Evolutionary conservation across 2,113 vertebrate genomes (phyloP), one percentile per base, ranked within the genome.

Genomic region (Oxyura jamaicensis): DNA sequence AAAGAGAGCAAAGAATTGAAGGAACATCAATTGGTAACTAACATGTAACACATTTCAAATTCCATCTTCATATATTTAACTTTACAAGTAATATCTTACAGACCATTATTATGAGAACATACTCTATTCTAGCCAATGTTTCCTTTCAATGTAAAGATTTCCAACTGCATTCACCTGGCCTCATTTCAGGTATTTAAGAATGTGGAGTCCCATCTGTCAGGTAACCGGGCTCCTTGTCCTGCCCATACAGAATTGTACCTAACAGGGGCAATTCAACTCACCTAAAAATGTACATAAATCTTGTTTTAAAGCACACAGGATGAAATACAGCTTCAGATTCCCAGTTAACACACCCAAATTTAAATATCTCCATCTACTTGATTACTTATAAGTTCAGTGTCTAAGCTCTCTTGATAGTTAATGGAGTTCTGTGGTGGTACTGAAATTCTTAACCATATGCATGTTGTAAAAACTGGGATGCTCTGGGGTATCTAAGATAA

Each of bases 51-150:
- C 71, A 63, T 85, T 85, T 92, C 69, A 81, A 29, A 82, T 83
- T 92, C 65, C 73, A 75, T 58, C 21, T 73, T 86, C 17, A 36
- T 35, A 13, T 78, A 71, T 25, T 33, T 72, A 78, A 60, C 33
- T 81, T 80, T 95, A 93, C 22, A 91, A 80, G 62, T 41, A 78
- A 46, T 75, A 79, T 41, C 44, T 92, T 92, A 89, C 85, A 71
- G 11, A 13, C 5, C 10, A 29, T 86, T 85, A 44, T 81, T 48
- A 48, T 48, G 56, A 77, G 42, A 95, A 91, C 17, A 71, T 35
- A n/a, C 6, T 65, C 79, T 33, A 33, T 5, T 71, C 5, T 52
- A 44, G 42, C 36, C 2, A 22, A 11, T 16, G 19, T 66, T 86
- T 95, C 78, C 31, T 69, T 39, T 15, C 28, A 73, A 85, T 42